These are phyloP conservation scores for Trissonchulus latispiculum DNA, from an alignment of 2,888 invertebrate species.

Conservation along the genomic window DNA sequence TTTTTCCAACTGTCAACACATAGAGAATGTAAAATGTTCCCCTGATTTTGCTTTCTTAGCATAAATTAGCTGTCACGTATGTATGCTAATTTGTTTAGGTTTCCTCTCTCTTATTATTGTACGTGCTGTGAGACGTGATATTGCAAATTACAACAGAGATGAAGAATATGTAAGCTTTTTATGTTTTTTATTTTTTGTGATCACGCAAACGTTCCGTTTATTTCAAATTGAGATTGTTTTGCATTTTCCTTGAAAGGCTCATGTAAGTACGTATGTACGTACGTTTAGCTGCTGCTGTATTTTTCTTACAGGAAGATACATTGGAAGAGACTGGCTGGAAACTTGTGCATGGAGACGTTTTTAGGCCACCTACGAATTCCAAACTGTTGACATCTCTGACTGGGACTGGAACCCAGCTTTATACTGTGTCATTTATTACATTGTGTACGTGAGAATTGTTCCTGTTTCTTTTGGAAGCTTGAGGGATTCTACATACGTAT, in stretches of 20 bases:
- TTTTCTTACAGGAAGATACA: constrained; percentile 67
- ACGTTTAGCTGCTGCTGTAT: no score
- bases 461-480: no score
- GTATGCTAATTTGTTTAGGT: constrained; percentile 57
- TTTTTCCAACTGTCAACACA: no score
- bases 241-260: no score
- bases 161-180: constrained; percentile 48
- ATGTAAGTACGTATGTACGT: no score
- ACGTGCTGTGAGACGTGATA: constrained; percentile 79
- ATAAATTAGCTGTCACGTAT: no score
- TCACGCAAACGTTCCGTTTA: no score
- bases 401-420: constrained; percentile 91
- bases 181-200: no score
- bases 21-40: no score
- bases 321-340: constrained; percentile 99
- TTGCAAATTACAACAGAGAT: constrained; percentile 66
- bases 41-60: no score
- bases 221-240: no score
- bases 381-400: constrained; percentile 82
- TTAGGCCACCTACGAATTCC: constrained; percentile 78
- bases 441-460: constrained; percentile 78
- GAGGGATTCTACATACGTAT: no score
- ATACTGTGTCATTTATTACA: constrained; percentile 85
- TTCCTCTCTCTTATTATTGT: constrained; percentile 97
- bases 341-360: constrained; percentile 93